These are phyloP conservation scores for Nemoura dubitans DNA, from an alignment of 2,888 invertebrate genomes.

Conservation along the genomic window DNA sequence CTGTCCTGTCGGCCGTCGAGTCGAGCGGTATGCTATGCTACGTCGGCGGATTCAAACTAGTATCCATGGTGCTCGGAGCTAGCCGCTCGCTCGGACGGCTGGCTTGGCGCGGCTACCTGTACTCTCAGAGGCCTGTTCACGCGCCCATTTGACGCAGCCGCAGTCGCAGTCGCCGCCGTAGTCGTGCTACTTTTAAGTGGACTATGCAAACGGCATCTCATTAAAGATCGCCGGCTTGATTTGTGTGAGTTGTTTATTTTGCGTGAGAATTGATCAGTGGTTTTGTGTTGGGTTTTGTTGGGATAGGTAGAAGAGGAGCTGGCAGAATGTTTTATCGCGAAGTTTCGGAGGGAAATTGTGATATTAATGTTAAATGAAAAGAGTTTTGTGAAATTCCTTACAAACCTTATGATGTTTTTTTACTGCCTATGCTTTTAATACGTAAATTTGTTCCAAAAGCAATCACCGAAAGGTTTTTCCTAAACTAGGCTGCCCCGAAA, in stretches of 20 bases:
- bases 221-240: neutral
- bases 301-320: no score
- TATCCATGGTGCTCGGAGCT: neutral
- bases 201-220: neutral
- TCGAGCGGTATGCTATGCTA: neutral
- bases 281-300: no score
- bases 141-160: neutral
- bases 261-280: no score
- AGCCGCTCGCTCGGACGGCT: neutral
- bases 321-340: no score
- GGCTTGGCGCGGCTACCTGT: slow-evolving; percentile 15
- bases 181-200: slow-evolving; percentile 31
- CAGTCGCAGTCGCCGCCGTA: neutral
- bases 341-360: no score
- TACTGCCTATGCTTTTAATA: neutral
- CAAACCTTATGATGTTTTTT: no score
- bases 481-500: neutral
- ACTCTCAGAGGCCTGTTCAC: slow-evolving; percentile 25
- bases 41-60: slow-evolving; percentile 35
- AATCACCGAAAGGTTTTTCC: no score
- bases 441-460: neutral
- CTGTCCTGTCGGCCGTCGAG: slow-evolving; percentile 9
- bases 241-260: neutral
- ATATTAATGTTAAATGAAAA: no score
- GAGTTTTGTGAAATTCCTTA: no score